These are phyloP conservation scores for Cochlearius cochlearius DNA, from an alignment of 2,113 vertebrate species.

Conservation along the genomic window DNA sequence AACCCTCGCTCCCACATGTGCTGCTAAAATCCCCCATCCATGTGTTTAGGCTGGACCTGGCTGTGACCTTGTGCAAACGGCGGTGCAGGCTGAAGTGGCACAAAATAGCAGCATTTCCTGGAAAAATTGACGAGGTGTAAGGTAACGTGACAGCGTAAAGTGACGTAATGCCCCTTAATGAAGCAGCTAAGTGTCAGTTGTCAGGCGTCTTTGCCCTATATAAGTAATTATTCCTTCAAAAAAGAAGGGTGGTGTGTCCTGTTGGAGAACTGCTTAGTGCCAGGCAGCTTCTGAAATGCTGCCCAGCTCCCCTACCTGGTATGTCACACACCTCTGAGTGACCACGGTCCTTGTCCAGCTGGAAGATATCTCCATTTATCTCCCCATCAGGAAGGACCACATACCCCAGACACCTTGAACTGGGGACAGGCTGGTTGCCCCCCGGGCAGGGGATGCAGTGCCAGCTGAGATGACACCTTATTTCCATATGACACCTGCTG, in stretches of 20 bases:
- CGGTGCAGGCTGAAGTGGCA: neutral
- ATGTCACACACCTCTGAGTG: neutral
- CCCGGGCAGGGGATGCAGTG: fast-evolving
- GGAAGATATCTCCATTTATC: neutral
- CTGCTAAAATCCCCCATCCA: fast-evolving
- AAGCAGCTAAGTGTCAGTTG: neutral
- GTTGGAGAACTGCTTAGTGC: neutral
- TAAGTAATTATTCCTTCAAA: neutral
- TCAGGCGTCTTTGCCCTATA: neutral
- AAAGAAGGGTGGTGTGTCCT: neutral
- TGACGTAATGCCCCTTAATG: neutral
- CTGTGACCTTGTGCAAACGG: neutral
- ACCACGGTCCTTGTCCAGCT: neutral
- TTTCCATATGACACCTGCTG: conserved; percentile 21
- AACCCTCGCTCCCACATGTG: neutral
- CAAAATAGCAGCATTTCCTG: neutral
- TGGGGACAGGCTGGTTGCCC: neutral
- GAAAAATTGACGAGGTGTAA: neutral
- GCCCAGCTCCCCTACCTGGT: fast-evolving
- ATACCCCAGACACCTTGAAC: neutral
- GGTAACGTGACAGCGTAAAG: no score
- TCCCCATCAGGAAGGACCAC: fast-evolving
- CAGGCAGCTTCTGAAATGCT: neutral
- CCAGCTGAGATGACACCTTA: neutral
- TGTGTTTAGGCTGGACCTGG: neutral